Evolutionary conservation across 64 coral and sea anemone species (phyloP), one percentile per base, ranked within the genome.

Genomic region (Dendronephthya gigantea): DNA sequence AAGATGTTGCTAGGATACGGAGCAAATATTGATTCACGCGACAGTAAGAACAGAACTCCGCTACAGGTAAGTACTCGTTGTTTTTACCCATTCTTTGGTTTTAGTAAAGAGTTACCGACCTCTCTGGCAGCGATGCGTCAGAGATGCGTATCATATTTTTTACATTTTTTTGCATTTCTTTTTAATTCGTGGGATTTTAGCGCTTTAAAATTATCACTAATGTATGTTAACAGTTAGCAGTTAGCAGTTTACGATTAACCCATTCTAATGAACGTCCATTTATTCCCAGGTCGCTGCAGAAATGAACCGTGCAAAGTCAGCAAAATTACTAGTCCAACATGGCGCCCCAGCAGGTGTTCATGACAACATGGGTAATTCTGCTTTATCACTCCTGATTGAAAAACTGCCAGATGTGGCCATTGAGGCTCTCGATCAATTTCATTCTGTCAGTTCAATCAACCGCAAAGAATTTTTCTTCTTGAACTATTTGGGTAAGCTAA

Each of bases 381-480:
- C 72, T 8, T 36, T 79, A 29, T 79, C 72, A 17, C 72, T 79
- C 22, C 72, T 79, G 9, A 79, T 79, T 39, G 72, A 79, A 79
- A 79, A 79, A 17, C 19, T 79, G 11, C 72, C 72, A 16, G 72
- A 79, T 16, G 72, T 79, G 10, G 72, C 72, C 0, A 16, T 79
- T 19, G 31, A 12, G 19, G 72, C 72, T 29, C 25, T 79, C 7
- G 72, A 79, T 39, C 72, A 79, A 29, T 79, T 79, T 39, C 37
- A 79, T 39, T 79, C 72, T 5, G 72, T 39, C 19, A 29, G 30
- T 29, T 10, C 72, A 12, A 79, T 79, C 72, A 79, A 79, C 30
- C 72, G 72, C 30, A 79, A 79, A 79, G 72, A 79, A 33, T 79
- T 79, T 33, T 79, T 28, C 32, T 79, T 79, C 36, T 29, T 79